Evolutionary conservation across 2,797 vertebrate species (phyloP).

Genomic region (Argya squamiceps): DNA sequence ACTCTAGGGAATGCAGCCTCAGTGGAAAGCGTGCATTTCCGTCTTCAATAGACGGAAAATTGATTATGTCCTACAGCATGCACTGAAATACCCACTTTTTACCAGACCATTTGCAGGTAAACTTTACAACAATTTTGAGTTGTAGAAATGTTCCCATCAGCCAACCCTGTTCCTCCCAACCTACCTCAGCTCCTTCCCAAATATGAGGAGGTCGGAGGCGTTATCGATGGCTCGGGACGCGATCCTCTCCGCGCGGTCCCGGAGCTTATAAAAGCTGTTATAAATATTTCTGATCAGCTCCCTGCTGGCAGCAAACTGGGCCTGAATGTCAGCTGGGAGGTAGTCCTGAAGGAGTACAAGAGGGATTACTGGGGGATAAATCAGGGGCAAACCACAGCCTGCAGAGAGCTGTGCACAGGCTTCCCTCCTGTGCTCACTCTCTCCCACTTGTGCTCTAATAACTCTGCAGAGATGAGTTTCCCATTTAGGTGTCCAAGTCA

Average conservation of each 20-base stretch:
- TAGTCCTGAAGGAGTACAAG: conserved; percentile 82
- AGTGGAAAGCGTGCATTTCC: not conserved
- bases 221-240: conserved; percentile 91
- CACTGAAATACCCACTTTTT: not conserved
- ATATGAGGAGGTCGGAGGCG: conserved; percentile 90
- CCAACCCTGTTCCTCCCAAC: not conserved
- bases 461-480: not conserved
- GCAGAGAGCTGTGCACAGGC: not conserved
- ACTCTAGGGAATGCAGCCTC: not conserved
- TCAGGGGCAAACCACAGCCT: not conserved
- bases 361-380: not conserved
- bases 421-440: not conserved
- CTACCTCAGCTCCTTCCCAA: conserved; percentile 94
- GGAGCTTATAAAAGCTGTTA: conserved; percentile 93
- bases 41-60: not conserved
- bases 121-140: not conserved
- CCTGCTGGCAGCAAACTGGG: conserved; percentile 89
- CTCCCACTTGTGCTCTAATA: not conserved
- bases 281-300: conserved; percentile 93
- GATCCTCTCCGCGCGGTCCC: conserved; percentile 90
- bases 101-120: not conserved
- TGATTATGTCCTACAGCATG: not conserved
- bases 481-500: not conserved
- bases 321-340: conserved; percentile 92
- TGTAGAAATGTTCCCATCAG: accelerated